Evolutionary conservation across 2,888 invertebrate species (phyloP), one percentile per base, ranked within the genome.

Genomic region (Cyclophora albipunctata): DNA sequence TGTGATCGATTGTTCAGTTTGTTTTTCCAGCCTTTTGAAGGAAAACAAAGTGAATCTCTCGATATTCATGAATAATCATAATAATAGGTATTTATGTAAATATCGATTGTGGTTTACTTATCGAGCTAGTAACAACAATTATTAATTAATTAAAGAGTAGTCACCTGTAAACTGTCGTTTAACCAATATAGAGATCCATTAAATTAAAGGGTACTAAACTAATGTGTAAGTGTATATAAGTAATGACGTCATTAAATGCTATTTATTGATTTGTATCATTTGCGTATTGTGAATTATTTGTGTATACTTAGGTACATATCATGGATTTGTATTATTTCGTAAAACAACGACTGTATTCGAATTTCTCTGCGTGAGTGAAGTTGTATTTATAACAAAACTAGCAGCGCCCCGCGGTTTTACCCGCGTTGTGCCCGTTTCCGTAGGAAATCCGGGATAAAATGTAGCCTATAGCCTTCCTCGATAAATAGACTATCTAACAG

Each of bases 251-350:
- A 81, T 81, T 78, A 69, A 76, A 81, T 77, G 76, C 83, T 87
- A 87, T 86, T 87, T 87, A 87, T 82, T 83, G 66, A 71, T 78
- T 84, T 82, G 72, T 81, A 78, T 85, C 71, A 71, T 81, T 86
- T 84, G 84, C 84, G 73, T 70, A 73, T 74, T 77, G 77, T 81
- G 79, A 70, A 80, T 82, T 67, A 74, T 84, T 83, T 85, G 77
- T 82, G 84, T 87, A 85, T 86, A 86, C 79, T 81, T 86, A 83
- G 78, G 84, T 79, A 87, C 87, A 87, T 87, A 87, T 87, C 87
- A 87, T 82, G 73, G 76, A 81, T 72, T 81, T 78, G 69, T 80
- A 78, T 81, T 75, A 79, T 83, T 75, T 75, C 66, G 67, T 75
- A 74, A 77, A 71, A 63, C 73, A 72, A 75, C 67, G 73, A 75